These are phyloP conservation scores for Tenualosa ilisha DNA, from an alignment of 2,797 vertebrate species.

Conservation along the genomic window DNA sequence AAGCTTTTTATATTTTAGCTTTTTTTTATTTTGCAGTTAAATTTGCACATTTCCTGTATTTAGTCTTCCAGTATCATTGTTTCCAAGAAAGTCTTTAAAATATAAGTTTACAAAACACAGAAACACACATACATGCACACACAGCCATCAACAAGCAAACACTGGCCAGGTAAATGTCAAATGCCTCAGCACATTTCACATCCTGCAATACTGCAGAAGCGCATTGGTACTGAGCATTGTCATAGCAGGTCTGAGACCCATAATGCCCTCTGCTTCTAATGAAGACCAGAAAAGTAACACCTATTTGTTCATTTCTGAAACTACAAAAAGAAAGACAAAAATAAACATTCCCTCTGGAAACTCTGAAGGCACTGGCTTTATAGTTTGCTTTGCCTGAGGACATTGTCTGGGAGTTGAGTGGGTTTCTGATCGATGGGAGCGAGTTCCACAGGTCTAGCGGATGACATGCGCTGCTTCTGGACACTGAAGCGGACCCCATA, in stretches of 20 bases:
- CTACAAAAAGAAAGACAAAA: neutral
- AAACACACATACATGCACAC: neutral
- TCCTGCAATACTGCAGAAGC: neutral
- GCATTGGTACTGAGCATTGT: neutral
- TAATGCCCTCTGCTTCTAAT: neutral
- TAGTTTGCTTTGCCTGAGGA: constrained; percentile 40
- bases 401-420: constrained; percentile 19
- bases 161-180: neutral
- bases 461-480: constrained; percentile 68
- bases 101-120: neutral
- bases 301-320: neutral
- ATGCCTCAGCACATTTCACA: neutral
- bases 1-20: too few relatives aligned
- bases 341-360: neutral
- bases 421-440: constrained; percentile 43
- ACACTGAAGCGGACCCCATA: constrained; percentile 82
- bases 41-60: neutral
- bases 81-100: neutral
- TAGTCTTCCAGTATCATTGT: neutral
- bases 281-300: neutral
- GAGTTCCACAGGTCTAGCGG: constrained; percentile 45
- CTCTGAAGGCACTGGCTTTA: neutral
- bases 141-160: neutral
- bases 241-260: neutral
- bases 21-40: too few relatives aligned